These are phyloP conservation scores for Drusus annulatus DNA, from an alignment of 1,140 invertebrate species.

Conservation along the genomic window DNA sequence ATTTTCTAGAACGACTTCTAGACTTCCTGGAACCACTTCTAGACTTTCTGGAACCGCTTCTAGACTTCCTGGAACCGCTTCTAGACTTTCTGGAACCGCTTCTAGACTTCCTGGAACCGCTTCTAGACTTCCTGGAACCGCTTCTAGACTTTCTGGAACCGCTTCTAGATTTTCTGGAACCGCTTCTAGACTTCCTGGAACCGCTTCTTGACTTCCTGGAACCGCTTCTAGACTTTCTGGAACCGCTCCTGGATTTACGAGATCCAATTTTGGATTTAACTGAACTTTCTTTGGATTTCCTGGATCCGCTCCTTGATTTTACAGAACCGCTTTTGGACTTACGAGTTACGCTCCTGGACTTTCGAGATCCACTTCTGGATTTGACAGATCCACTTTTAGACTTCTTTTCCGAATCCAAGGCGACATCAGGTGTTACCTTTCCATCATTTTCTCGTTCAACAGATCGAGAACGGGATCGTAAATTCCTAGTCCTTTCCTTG, in stretches of 20 bases:
- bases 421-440: constrained; percentile 26
- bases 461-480: constrained; percentile 56
- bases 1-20: constrained; percentile 60
- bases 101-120: constrained; percentile 59
- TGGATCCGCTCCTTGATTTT: constrained; percentile 51
- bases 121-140: constrained; percentile 56
- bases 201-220: constrained; percentile 58
- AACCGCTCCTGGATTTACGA: constrained; percentile 52
- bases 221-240: constrained; percentile 60
- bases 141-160: constrained; percentile 41
- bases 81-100: constrained; percentile 52
- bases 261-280: constrained; percentile 54
- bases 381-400: constrained; percentile 55
- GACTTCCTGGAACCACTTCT: constrained; percentile 60
- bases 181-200: constrained; percentile 46
- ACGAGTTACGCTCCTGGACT: constrained; percentile 30
- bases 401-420: constrained; percentile 39
- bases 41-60: constrained; percentile 62
- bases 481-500: constrained; percentile 52
- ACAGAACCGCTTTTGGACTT: constrained; percentile 42
- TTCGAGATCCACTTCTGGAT: constrained; percentile 34
- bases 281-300: constrained; percentile 46
- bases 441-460: constrained; percentile 24
- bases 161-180: constrained; percentile 47
- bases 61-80: constrained; percentile 63